These are phyloP conservation scores for Probosciger aterrimus DNA, from an alignment of 2,113 vertebrate genomes.

Conservation along the genomic window DNA sequence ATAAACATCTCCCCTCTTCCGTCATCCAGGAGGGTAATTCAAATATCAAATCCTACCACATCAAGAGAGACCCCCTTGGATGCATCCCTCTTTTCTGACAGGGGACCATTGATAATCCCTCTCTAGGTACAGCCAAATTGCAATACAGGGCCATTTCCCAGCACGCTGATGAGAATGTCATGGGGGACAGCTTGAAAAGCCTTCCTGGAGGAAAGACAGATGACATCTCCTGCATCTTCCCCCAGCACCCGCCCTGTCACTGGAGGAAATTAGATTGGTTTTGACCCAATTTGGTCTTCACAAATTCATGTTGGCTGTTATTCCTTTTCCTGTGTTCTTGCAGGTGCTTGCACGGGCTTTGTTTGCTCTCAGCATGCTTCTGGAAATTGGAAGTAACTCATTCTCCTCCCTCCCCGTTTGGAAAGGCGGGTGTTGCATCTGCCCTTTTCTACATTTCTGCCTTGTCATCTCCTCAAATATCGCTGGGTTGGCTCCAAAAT, in stretches of 20 bases:
- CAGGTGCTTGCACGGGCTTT: not conserved
- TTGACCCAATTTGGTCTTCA: constrained; percentile 36
- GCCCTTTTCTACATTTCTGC: not conserved
- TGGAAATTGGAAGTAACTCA: not conserved
- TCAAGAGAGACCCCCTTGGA: not conserved
- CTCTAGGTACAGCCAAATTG: not conserved
- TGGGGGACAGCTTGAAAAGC: not conserved
- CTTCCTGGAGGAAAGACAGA: not conserved
- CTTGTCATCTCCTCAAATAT: not conserved
- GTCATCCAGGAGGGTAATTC: not conserved
- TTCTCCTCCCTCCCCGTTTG: not conserved
- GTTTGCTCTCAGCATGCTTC: not conserved
- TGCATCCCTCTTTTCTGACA: not conserved
- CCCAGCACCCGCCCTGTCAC: not conserved
- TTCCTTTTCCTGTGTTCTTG: not conserved
- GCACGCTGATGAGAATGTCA: not conserved
- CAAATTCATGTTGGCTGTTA: not conserved
- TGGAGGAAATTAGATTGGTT: constrained; percentile 11
- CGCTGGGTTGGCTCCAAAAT: fast-evolving
- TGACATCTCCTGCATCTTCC: not conserved
- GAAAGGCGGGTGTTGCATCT: not conserved
- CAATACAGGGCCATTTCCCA: not conserved
- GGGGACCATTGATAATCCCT: not conserved
- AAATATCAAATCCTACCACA: not conserved
- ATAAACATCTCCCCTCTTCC: constrained; percentile 20